These are phyloP conservation scores for Ceuthmochares aereus DNA, from an alignment of 2,113 vertebrate genomes.

Conservation along the genomic window DNA sequence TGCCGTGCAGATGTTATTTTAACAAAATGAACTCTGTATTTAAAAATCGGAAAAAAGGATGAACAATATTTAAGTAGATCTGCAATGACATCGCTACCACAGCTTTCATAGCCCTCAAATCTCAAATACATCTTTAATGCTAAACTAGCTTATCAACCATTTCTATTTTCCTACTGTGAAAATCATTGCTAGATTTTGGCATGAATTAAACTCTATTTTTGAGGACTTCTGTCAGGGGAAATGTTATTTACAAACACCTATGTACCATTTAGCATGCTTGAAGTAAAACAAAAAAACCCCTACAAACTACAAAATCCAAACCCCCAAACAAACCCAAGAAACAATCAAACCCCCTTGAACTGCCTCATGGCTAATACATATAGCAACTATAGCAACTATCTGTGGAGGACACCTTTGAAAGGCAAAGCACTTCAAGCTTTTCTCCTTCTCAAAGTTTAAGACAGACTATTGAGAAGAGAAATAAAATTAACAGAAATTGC, in stretches of 20 bases:
- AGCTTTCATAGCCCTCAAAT: not conserved
- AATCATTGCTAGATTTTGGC: not conserved
- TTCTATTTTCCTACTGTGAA: not conserved
- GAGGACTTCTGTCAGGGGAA: not conserved
- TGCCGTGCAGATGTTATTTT: constrained; percentile 21
- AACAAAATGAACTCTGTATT: constrained; percentile 22
- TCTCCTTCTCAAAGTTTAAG: not conserved
- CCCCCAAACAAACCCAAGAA: rapidly evolving
- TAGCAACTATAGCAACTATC: not conserved
- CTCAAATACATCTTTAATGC: constrained; percentile 20
- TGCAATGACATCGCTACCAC: not conserved
- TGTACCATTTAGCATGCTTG: not conserved
- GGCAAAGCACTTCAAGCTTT: not conserved
- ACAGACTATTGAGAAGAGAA: not conserved
- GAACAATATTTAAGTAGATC: not conserved
- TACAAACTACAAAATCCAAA: not conserved
- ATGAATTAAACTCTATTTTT: not conserved
- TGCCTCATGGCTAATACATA: not conserved
- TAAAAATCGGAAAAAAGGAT: not conserved
- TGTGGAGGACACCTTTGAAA: not conserved
- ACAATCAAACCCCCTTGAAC: not conserved
- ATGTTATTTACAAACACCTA: not conserved
- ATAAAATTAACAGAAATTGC: not conserved
- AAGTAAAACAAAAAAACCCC: not conserved
- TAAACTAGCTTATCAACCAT: not conserved